Conservation (phyloP, 2,797 vertebrate species). For the Saxicola maurus region DNA sequence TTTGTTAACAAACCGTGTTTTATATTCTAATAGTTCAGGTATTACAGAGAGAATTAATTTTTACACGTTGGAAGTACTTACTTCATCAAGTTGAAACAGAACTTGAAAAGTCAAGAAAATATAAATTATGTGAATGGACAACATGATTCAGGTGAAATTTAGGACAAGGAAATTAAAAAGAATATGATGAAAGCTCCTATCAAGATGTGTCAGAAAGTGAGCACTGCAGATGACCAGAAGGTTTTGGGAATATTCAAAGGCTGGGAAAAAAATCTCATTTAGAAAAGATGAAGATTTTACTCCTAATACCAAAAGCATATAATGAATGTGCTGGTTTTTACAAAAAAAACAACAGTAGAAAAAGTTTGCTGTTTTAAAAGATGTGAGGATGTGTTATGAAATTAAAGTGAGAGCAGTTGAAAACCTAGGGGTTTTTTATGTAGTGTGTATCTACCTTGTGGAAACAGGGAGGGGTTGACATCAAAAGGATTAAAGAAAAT, state of each 20-base stretch:
- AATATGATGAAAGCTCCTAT: background rate
- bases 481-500: background rate
- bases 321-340: background rate
- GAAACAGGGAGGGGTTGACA: background rate
- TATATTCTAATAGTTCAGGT: background rate
- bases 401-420: background rate
- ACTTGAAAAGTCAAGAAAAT: background rate
- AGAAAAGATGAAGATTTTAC: background rate
- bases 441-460: background rate
- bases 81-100: background rate
- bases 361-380: background rate
- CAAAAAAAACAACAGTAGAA: background rate
- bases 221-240: background rate
- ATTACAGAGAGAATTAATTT: background rate
- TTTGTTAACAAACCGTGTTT: background rate
- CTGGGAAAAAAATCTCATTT: background rate
- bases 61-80: background rate
- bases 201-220: background rate
- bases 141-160: background rate
- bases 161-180: background rate
- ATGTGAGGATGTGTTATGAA: background rate
- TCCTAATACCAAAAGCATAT: background rate
- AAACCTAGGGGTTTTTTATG: background rate
- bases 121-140: background rate
- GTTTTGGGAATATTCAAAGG: background rate